Evolutionary conservation across 2,797 vertebrate species (phyloP).

Genomic region (Carcharodon carcharias): DNA sequence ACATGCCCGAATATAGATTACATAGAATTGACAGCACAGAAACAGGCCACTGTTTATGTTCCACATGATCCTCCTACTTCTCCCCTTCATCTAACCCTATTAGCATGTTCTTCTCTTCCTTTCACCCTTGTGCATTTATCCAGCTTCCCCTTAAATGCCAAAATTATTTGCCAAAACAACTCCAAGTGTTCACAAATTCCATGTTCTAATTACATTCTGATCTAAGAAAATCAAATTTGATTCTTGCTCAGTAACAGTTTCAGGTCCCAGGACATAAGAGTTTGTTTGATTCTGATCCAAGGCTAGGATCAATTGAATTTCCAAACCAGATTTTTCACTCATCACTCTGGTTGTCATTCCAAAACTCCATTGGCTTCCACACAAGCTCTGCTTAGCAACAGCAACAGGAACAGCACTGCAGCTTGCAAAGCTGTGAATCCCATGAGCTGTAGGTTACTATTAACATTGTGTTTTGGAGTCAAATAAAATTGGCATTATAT

Average conservation of each 20-base stretch:
- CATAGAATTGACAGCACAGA: background rate
- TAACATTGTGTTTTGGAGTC: background rate
- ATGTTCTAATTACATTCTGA: no score
- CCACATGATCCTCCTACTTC: background rate
- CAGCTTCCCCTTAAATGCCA: background rate
- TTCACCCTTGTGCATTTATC: background rate
- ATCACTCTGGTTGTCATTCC: background rate
- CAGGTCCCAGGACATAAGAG: background rate
- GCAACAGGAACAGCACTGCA: background rate
- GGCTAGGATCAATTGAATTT: background rate
- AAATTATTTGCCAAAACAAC: no score
- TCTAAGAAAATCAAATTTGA: no score
- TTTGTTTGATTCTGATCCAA: background rate
- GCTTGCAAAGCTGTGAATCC: background rate
- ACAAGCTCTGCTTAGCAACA: background rate
- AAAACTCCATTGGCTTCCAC: background rate
- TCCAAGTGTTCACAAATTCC: no score
- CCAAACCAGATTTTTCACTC: background rate
- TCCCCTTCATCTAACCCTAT: background rate
- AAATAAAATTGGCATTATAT: background rate
- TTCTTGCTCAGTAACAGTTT: background rate
- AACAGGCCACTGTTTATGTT: background rate
- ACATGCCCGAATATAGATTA: background rate
- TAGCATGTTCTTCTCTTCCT: background rate
- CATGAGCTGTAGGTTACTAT: background rate